A percentile compares a stretch with the other conserved stretches of the same genome.
Evolutionary conservation across 1,140 invertebrate genomes (phyloP).

Genomic region (Drosophila eugracilis): DNA sequence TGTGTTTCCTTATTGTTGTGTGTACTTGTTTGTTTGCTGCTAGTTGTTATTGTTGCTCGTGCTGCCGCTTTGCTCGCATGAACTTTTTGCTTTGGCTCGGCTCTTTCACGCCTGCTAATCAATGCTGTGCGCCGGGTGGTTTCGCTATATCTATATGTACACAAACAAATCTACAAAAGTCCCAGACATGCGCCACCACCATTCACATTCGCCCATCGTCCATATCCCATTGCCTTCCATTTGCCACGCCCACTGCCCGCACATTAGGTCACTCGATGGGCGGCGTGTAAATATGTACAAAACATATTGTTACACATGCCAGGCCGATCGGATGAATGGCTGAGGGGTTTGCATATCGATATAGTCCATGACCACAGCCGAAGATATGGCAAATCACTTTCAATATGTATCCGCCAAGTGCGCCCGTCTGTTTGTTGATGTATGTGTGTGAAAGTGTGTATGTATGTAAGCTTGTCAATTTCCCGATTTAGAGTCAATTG

Average conservation of each 20-base stretch:
- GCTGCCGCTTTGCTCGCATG: slow-evolving; percentile 62
- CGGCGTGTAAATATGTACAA: slow-evolving; percentile 82
- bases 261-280: slow-evolving; percentile 63
- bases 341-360: slow-evolving; percentile 41
- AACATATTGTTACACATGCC: slow-evolving; percentile 57
- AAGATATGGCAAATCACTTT: slow-evolving; percentile 26
- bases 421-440: not conserved
- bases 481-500: slow-evolving; percentile 3
- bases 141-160: slow-evolving; percentile 83
- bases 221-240: not conserved
- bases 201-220: too few relatives aligned
- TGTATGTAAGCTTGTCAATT: not conserved
- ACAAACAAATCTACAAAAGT: slow-evolving; percentile 83
- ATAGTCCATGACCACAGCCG: slow-evolving; percentile 15
- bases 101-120: slow-evolving; percentile 73
- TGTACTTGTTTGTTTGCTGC: slow-evolving; percentile 73
- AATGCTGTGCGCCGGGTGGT: slow-evolving; percentile 80
- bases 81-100: slow-evolving; percentile 69
- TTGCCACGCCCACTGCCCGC: slow-evolving; percentile 16
- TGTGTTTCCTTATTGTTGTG: slow-evolving; percentile 80
- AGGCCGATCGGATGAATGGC: slow-evolving; percentile 25
- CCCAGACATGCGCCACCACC: slow-evolving; percentile 52
- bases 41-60: slow-evolving; percentile 58
- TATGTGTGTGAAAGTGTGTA: not conserved
- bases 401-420: slow-evolving; percentile 7